Conservation (phyloP, 35 echinoderm and acorn worm species). For the Amphiura filiformis region DNA sequence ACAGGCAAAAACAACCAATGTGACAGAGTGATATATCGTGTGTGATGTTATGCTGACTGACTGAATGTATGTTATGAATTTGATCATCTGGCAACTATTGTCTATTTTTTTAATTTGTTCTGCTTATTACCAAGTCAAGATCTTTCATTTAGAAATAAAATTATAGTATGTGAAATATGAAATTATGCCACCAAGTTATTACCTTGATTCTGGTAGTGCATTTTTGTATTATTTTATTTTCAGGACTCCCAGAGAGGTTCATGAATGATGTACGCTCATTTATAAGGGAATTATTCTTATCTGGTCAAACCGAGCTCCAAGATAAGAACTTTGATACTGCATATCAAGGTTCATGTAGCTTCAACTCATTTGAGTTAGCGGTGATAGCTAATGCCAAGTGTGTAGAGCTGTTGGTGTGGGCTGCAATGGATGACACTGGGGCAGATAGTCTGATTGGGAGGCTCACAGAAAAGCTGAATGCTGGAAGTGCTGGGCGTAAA, state of each 20-base stretch:
- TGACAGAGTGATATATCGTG: too few relatives aligned
- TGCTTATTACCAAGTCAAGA: too few relatives aligned
- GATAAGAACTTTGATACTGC: slow-evolving; percentile 69
- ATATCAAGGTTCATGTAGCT: slow-evolving; percentile 48
- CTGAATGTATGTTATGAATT: too few relatives aligned
- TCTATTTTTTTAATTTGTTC: too few relatives aligned
- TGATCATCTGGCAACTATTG: too few relatives aligned
- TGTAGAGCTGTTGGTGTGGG: slow-evolving; percentile 83
- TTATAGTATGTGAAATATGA: too few relatives aligned
- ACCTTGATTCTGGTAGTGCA: too few relatives aligned
- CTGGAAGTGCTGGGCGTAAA: slow-evolving; percentile 53
- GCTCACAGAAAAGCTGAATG: slow-evolving; percentile 79
- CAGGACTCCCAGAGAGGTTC: slow-evolving; percentile 73
- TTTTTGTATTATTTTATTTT: background rate
- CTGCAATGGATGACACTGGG: slow-evolving; percentile 79
- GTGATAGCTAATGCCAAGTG: slow-evolving; percentile 71
- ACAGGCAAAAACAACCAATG: too few relatives aligned
- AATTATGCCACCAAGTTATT: too few relatives aligned
- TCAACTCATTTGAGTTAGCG: slow-evolving; percentile 85
- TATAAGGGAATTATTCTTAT: slow-evolving; percentile 65
- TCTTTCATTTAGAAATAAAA: too few relatives aligned
- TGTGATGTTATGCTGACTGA: too few relatives aligned
- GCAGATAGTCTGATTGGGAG: slow-evolving; percentile 80
- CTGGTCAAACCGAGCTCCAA: slow-evolving; percentile 83
- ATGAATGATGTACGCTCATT: slow-evolving; percentile 68